Evolutionary conservation across 1,140 invertebrate genomes (phyloP).

Genomic region (Plutomurus gul): DNA sequence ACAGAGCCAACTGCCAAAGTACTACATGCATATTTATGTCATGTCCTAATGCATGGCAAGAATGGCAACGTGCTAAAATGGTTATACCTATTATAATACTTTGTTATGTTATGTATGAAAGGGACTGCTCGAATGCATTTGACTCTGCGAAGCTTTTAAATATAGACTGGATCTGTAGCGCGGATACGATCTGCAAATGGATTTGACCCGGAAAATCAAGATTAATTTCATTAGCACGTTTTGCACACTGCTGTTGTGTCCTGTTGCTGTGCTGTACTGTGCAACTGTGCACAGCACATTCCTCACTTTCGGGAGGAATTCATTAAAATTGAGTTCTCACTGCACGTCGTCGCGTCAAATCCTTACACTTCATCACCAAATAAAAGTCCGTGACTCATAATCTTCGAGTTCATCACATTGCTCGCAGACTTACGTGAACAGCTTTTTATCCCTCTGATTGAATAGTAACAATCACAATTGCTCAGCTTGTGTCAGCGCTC

Average conservation of each 20-base stretch:
- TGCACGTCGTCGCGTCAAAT: neutral
- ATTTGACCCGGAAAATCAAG: neutral
- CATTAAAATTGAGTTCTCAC: too few relatives aligned
- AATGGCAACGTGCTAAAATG: too few relatives aligned
- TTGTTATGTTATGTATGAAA: too few relatives aligned
- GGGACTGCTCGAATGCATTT: too few relatives aligned
- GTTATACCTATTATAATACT: too few relatives aligned
- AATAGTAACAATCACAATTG: neutral
- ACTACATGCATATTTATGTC: too few relatives aligned
- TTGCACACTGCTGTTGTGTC: neutral
- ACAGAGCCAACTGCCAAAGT: too few relatives aligned
- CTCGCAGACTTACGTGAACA: neutral
- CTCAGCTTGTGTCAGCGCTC: neutral
- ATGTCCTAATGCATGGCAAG: too few relatives aligned
- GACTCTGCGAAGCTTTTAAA: too few relatives aligned
- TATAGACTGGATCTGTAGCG: neutral
- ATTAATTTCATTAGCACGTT: neutral
- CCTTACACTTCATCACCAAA: neutral
- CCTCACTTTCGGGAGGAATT: too few relatives aligned
- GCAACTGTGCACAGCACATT: too few relatives aligned
- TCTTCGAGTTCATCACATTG: neutral
- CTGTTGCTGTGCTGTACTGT: neutral
- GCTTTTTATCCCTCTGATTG: neutral
- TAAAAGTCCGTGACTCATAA: neutral
- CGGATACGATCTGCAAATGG: too few relatives aligned